Percentiles rank a stretch among this genome's conserved stretches.
phyloP scores from a whole-genome alignment of 2,113 vertebrate genomes.

The Chaetodon trifascialis region DNA sequence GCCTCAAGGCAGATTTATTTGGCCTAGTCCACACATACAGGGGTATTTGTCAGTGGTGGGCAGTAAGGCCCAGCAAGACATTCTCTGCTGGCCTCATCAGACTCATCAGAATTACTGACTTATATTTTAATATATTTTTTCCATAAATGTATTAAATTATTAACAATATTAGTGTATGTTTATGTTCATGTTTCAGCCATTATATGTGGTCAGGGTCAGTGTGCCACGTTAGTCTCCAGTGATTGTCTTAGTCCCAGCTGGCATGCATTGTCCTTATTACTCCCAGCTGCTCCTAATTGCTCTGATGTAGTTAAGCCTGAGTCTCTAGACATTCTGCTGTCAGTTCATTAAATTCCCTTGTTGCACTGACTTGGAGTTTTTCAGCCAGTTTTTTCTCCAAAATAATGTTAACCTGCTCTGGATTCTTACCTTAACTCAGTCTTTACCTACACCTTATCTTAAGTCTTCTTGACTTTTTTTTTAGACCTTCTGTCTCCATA shows the following conservation, averaged over 20 bases:
- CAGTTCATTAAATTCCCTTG: background rate
- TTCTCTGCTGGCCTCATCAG: too few relatives aligned
- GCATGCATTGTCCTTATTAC: background rate
- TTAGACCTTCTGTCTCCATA: background rate
- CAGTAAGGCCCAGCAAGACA: too few relatives aligned
- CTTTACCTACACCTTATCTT: background rate
- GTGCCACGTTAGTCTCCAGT: background rate
- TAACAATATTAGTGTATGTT: too few relatives aligned
- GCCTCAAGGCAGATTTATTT: too few relatives aligned
- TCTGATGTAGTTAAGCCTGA: constrained; percentile 6
- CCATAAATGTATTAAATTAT: too few relatives aligned
- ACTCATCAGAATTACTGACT: too few relatives aligned
- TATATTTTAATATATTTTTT: too few relatives aligned
- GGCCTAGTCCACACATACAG: too few relatives aligned
- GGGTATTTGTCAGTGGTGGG: too few relatives aligned
- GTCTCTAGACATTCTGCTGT: background rate
- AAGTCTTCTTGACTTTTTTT: too few relatives aligned
- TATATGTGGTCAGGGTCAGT: too few relatives aligned
- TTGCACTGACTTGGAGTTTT: background rate
- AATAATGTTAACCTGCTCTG: background rate
- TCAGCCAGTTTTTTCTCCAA: background rate
- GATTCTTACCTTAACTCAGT: background rate
- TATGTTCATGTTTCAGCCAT: too few relatives aligned
- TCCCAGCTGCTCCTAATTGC: constrained; percentile 14
- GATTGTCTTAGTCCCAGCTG: constrained; percentile 10